Base-by-base conservation (phyloP, 2,797 vertebrate species). In the Cynodonichthys magdalenae region DNA sequence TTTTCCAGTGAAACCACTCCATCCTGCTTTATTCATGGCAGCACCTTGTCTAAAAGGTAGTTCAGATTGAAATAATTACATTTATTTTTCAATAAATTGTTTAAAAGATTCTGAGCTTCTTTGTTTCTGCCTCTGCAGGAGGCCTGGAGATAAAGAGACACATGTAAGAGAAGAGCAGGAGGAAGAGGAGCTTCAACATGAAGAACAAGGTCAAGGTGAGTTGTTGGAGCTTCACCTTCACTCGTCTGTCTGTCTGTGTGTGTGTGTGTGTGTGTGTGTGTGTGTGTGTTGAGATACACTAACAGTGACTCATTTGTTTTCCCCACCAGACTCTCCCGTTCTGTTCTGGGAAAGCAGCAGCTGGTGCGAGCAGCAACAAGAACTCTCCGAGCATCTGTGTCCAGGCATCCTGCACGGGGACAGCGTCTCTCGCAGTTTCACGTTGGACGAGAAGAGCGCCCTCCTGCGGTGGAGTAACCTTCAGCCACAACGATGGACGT, bases 351-450 rank as follows among this genome's bases (percentile, higher is more conserved):
- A 96, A 79, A 96, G 94, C 88, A 89, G 82, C 59, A 66, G 90
- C 19, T 97, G 95, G 95, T 29, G 49, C 15, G 65, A 79, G 49
- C 92, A 94, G 18, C 93, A 74, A 42, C 74, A 81, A 50, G 82
- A 90, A 17, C 60, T 96, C 73, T 80, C 74, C 1, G 89, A 93
- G 53, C 94, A 95, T 71, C 74, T 96, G 27, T 44, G 64, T 63
- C 90, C 87, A 63, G 89, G 88, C 27, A 69, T 52, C 15, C 67
- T 96, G 77, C 86, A 92, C 69, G 84, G 85, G 56, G 94, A 95
- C 88, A 98, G 95, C 74, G 20, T 96, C 73, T 84, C 91, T 44
- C 90, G 79, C 61, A 94, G 87, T 86, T 98, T 96, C 89, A 75
- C 83, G 34, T 91, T 91, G 0, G 74, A 86, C 0, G 85, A 94